Evolutionary conservation across 92 coral and sea anemone species (phyloP), one percentile per base, ranked within the genome.

Genomic region (Blastomussa wellsi): DNA sequence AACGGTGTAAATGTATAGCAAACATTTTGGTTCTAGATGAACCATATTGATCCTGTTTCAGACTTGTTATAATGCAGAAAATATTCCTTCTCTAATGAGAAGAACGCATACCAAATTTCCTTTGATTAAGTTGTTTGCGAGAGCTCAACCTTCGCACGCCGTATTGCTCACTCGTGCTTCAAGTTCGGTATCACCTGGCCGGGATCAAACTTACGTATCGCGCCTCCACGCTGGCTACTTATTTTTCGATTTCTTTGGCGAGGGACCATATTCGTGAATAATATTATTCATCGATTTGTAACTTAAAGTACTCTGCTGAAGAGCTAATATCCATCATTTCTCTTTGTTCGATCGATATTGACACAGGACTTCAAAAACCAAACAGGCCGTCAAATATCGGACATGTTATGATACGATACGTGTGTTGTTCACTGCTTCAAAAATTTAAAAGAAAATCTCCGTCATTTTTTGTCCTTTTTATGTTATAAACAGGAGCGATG

Each of bases 291-390:
- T 82, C 78, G 69, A 71, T 82, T 49, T 70, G 53, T 51, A 71
- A 82, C 77, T 19, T 12, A 35, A 71, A 28, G 52, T 70, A 70
- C 78, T 70, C 52, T 16, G 68, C 72, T 74, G 80, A 83, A 74
- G 80, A 42, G 80, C 74, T 39, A 75, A 59, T 78, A 59, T 38
- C 74, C 48, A 17, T 74, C 71, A 83, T 59, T 41, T 74, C 80
- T 31, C 66, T 83, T 74, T 66, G 79, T 44, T 36, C 55, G 80
- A 20, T 47, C 17, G 44, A 74, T 83, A 83, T 74, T 83, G 87
- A 74, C 80, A 44, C 74, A 83, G 87, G 80, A 47, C 80, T 83
- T 83, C 47, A 76, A 20, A 83, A 83, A 44, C 87, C 49, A 83
- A 83, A 83, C 72, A 83, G 70, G 19, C 72, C 86, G 78, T 82